phyloP scores from a whole-genome alignment of 2,888 invertebrate genomes.

The Calliscelio sp. region DNA sequence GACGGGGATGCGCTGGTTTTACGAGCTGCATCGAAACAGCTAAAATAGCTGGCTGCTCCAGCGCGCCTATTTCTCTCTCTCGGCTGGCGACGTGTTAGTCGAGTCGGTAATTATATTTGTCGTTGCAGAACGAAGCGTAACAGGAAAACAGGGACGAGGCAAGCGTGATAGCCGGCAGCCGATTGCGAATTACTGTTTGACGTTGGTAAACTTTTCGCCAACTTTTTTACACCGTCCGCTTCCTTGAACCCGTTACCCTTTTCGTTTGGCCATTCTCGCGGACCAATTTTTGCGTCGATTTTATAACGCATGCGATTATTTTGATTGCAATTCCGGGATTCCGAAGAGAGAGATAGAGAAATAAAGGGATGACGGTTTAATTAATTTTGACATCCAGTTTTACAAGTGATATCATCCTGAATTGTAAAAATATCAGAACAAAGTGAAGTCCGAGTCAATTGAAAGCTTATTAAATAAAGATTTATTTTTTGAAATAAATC shows the following conservation, averaged over 20 bases:
- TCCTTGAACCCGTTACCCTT: conserved; percentile 65
- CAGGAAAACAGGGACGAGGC: conserved; percentile 71
- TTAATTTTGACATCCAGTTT: conserved; percentile 16
- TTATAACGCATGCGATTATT: conserved; percentile 39
- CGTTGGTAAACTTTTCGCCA: conserved; percentile 77
- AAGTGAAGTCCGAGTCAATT: too few relatives aligned
- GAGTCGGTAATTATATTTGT: conserved; percentile 78
- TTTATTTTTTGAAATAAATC: too few relatives aligned
- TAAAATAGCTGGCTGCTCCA: conserved; percentile 62
- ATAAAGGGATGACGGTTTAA: conserved; percentile 20
- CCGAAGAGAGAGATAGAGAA: background rate
- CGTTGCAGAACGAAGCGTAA: conserved; percentile 77
- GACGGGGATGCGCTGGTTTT: conserved; percentile 70
- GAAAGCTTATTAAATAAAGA: too few relatives aligned
- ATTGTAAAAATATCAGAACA: too few relatives aligned
- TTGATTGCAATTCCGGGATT: conserved; percentile 44
- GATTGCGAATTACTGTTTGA: conserved; percentile 79
- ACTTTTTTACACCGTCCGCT: conserved; percentile 71
- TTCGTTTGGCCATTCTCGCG: conserved; percentile 74
- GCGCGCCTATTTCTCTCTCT: conserved; percentile 53
- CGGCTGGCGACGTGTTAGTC: conserved; percentile 68
- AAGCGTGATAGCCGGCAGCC: conserved; percentile 63
- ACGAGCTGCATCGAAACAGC: conserved; percentile 72
- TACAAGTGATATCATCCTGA: conserved; percentile 25
- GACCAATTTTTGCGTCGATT: conserved; percentile 42